Evolutionary conservation across 1,140 invertebrate genomes (phyloP), one percentile per base, ranked within the genome.

Genomic region (Paracyclopina nana): DNA sequence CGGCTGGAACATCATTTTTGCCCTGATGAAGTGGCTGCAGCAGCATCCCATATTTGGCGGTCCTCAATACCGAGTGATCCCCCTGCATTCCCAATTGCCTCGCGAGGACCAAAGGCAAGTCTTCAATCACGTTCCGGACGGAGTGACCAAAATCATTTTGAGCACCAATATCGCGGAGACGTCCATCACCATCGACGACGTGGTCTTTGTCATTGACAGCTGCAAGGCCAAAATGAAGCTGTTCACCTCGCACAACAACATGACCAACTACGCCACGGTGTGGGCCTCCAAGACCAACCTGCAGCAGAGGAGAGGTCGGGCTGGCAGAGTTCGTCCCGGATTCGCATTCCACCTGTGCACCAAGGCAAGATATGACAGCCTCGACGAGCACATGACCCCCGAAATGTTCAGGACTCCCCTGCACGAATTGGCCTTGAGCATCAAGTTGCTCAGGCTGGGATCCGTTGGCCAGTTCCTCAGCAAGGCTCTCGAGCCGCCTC

Each of bases 401-500:
- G 90, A 95, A 69, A 95, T 95, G 73, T 91, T 94, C 65, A 71
- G 90, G 45, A 94, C 87, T 2, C 90, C 90, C 0, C 68, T 95
- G 3, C 88, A 95, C 60, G 88, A 95, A 61, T 65, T 88, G 31
- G 79, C 81, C 0, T 67, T 88, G 12, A 79, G 77, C 53, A 81
- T 82, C 61, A 85, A 91, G 64, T 64, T 94, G 2, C 67, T 95
- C n/a, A 72, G 81, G 45, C 65, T 95, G 3, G 88, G 90, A 46
- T 74, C 74, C 24, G 88, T 95, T 60, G 79, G 82, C 3, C 82
- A 90, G 60, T 95, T 95, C 63, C 68, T 95, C 8, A 82, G 78
- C 9, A 94, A 94, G 67, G 87, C 87, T 0, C 79, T 92, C 31
- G 82, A 94, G 62, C 83, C 87, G 1, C 90, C 90, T 30, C 87